Evolutionary conservation across 2,797 vertebrate genomes (phyloP), one percentile per base, ranked within the genome.

Genomic region (Acanthurus lineatus): DNA sequence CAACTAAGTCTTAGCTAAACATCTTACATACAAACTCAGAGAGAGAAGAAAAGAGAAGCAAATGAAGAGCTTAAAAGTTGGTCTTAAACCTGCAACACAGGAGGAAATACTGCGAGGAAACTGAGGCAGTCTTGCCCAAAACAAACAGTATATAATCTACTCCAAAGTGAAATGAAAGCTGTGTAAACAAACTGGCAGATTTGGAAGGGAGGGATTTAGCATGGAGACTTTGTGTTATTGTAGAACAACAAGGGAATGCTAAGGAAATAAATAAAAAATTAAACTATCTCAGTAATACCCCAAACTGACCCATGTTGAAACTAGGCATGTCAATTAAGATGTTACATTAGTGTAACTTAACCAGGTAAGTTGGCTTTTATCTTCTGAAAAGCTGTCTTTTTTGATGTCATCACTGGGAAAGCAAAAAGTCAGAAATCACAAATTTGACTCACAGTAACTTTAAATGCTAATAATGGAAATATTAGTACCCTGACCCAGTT

Each of bases 131-230:
- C 53, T 78, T 72, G 66, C 77, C 69, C 71, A 83, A 89, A 86
- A 80, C 76, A 89, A 89, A 91, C 89, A 85, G 42, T 45, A 82
- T 86, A 81, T 85, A 87, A 90, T 91, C 90, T 76, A 87, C 85
- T 88, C 84, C 65, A 90, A 89, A 91, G 86, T 86, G 73, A 90
- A 88, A 89, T 76, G 70, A 78, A 90, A 89, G 82, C 88, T 86
- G 74, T 80, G 89, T 81, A 90, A 92, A 91, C 87, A 92, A 80
- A 82, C 73, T 53, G 74, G 74, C 68, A 88, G 87, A 90, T 90
- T 83, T 87, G 76, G 83, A 75, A 77, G 63, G 71, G 72, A 86
- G 79, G 69, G 84, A 82, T 84, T 89, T 87, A 88, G 65, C 56
- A 53, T 69, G 67, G 67, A 86, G 81, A 89, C 82, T 83, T 79